Evolutionary conservation across 2,113 vertebrate species (phyloP).

Genomic region (Tachysurus fulvidraco): DNA sequence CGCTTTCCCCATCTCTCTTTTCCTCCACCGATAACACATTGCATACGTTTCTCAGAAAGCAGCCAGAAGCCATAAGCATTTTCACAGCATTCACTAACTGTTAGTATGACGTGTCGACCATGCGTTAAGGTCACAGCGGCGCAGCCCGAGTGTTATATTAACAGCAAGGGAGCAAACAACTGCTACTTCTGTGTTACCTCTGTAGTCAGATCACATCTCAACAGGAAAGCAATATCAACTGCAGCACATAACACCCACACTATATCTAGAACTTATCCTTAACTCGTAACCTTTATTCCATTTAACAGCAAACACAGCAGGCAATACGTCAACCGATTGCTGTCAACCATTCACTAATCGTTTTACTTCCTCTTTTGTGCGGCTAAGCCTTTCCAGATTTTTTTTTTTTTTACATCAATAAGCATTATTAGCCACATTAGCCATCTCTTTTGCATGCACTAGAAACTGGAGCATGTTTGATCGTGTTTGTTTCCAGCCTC

Average conservation of each 20-base stretch:
- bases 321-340: background rate
- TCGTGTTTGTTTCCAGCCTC: background rate
- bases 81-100: constrained; percentile 41
- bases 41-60: constrained; percentile 4
- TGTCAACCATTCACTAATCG: too few relatives aligned
- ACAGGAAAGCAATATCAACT: background rate
- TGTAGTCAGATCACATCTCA: background rate
- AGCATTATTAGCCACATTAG: constrained; percentile 7
- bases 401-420: background rate
- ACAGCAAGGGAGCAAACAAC: constrained; percentile 52
- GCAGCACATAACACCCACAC: background rate
- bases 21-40: constrained; percentile 15
- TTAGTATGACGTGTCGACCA: constrained; percentile 46
- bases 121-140: constrained; percentile 49
- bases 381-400: background rate
- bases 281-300: background rate
- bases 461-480: constrained; percentile 22
- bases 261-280: background rate
- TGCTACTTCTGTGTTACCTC: background rate
- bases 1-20: background rate
- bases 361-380: background rate
- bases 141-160: constrained; percentile 36
- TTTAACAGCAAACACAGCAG: background rate
- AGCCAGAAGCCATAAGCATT: constrained; percentile 10
- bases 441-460: background rate